phyloP scores from a whole-genome alignment of 2,888 invertebrate species.

The Mesorhabditis spiculigera region DNA sequence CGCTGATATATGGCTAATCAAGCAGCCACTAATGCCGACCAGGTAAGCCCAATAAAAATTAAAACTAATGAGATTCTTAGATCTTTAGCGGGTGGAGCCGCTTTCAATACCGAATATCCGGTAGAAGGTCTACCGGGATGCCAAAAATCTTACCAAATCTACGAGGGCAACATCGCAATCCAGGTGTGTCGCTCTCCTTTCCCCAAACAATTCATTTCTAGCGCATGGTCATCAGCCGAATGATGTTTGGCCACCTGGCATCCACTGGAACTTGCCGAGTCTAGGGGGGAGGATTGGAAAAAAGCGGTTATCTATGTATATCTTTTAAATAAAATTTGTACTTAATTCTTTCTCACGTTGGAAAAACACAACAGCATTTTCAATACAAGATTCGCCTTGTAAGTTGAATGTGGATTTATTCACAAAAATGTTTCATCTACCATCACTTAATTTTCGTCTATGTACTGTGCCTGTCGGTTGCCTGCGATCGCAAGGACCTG shows the following conservation, averaged over 20 bases:
- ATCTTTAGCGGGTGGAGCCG: slow-evolving; percentile 56
- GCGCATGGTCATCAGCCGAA: slow-evolving; percentile 79
- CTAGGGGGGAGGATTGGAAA: slow-evolving; percentile 7
- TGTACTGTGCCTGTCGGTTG: neutral
- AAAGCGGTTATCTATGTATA: neutral
- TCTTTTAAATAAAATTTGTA: neutral
- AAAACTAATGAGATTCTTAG: slow-evolving; percentile 23
- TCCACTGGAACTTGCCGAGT: slow-evolving; percentile 35
- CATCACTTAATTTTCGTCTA: neutral
- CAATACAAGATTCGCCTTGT: too few relatives aligned
- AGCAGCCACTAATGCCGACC: slow-evolving; percentile 86
- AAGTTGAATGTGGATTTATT: too few relatives aligned
- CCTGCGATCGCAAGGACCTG: neutral
- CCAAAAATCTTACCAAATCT: slow-evolving; percentile 99
- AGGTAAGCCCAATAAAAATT: slow-evolving; percentile 55
- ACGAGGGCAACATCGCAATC: slow-evolving; percentile 72
- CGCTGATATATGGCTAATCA: slow-evolving; percentile 91
- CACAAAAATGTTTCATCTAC: too few relatives aligned
- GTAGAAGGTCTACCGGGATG: slow-evolving; percentile 98
- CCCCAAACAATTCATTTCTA: slow-evolving; percentile 74
- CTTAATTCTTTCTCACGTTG: too few relatives aligned
- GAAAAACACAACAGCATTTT: too few relatives aligned
- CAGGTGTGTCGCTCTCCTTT: slow-evolving; percentile 7
- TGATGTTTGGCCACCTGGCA: slow-evolving; percentile 49
- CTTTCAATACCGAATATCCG: slow-evolving; percentile 90